Conservation (phyloP, 2,888 invertebrate species). For the Orthosia gracilis region DNA sequence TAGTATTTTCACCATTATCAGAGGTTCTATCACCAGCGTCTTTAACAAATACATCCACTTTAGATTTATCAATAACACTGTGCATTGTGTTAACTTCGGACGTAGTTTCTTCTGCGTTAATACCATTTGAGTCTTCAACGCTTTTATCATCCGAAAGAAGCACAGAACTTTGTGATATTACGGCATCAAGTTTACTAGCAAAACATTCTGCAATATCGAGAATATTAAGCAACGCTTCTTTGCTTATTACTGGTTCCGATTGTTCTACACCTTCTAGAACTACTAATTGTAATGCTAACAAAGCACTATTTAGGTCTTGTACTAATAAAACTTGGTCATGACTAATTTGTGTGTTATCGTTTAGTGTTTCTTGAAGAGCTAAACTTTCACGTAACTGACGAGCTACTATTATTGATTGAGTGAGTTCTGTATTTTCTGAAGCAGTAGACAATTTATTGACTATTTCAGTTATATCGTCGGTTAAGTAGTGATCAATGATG, state of each 20-base stretch:
- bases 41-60: background rate
- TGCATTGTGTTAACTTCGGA: background rate
- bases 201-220: slow-evolving; percentile 32
- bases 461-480: slow-evolving; percentile 10
- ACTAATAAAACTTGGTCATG: slow-evolving; percentile 7
- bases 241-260: slow-evolving; percentile 12
- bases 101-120: background rate
- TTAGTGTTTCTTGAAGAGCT: background rate
- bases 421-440: slow-evolving; percentile 29
- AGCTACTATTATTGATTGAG: slow-evolving; percentile 25
- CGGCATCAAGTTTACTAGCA: slow-evolving; percentile 10
- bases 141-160: background rate
- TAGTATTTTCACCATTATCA: background rate
- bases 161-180: slow-evolving; percentile 5
- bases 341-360: background rate
- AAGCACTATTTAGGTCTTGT: slow-evolving; percentile 38
- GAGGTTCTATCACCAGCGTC: background rate
- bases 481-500: slow-evolving; percentile 38
- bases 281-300: slow-evolving; percentile 46
- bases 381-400: slow-evolving; percentile 26
- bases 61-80: background rate
- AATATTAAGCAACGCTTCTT: slow-evolving; percentile 18
- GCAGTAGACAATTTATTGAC: slow-evolving; percentile 12
- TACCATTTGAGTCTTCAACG: background rate
- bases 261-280: slow-evolving; percentile 40